phyloP scores from a whole-genome alignment of 2,797 vertebrate genomes.

The Oryzias dopingdopingensis region DNA sequence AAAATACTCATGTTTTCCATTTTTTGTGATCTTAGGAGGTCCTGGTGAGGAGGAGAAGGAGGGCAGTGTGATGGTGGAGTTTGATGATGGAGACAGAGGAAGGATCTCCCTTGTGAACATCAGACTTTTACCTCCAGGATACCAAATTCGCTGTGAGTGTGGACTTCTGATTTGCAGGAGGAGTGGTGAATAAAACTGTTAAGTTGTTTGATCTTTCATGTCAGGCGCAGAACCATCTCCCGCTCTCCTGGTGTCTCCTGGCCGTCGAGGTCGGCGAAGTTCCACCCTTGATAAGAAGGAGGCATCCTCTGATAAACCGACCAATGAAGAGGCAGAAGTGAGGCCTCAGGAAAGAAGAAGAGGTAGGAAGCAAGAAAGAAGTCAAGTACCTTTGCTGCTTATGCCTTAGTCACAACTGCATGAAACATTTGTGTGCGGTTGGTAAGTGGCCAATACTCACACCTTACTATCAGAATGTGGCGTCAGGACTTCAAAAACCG shows the following conservation, averaged over 20 bases:
- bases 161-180: not conserved
- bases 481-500: too few species aligned
- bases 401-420: too few species aligned
- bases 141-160: conserved; percentile 90
- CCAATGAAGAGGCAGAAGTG: conserved; percentile 73
- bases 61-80: conserved; percentile 91
- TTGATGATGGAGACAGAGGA: conserved; percentile 94
- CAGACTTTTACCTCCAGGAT: conserved; percentile 91
- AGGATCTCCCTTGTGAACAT: conserved; percentile 91
- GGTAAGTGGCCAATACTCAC: too few species aligned
- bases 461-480: too few species aligned
- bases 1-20: conserved; percentile 9
- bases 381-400: too few species aligned
- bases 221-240: conserved; percentile 93
- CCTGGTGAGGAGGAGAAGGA: conserved; percentile 86
- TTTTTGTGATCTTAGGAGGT: conserved; percentile 54
- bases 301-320: conserved; percentile 68
- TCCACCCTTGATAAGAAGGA: conserved; percentile 77
- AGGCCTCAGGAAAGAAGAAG: conserved; percentile 81
- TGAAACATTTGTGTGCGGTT: too few species aligned
- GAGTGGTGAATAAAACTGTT: not conserved
- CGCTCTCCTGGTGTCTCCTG: conserved; percentile 84
- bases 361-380: conserved; percentile 65
- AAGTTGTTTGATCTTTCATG: not conserved
- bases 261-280: conserved; percentile 80